Base-by-base conservation (phyloP, 2,797 vertebrate genomes). In the Microctenopoma steveboyesi region DNA sequence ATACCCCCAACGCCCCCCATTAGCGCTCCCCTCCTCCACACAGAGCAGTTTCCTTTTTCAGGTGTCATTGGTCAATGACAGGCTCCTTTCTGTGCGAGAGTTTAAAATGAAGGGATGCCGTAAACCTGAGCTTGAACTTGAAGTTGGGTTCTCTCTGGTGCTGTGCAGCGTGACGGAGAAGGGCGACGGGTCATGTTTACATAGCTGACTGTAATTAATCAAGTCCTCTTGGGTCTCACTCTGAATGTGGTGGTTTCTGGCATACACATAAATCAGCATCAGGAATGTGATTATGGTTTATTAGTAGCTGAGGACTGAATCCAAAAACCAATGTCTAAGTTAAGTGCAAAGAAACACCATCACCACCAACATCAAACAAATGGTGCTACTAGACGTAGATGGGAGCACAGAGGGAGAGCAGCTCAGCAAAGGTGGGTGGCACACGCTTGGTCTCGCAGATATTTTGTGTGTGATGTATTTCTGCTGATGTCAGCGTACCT, bases 401-500 rank as follows among this genome's bases (percentile, higher is more conserved):
- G 48, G 63, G 56, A 61, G 57, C 59, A 69, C 43, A 74, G 16
- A 67, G 59, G 56, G 49, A 60, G 57, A 64, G 22, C 72, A 70
- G 52, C 79, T 65, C 68, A 70, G 68, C 22, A 18, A 61, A 48
- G 37, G 57, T 81, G 80, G 78, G 76, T 75, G 82, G 81, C 22
- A 78, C 33, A 35, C 33, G 7, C 7, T 35, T 22, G 8, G 55
- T 74, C 74, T 79, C 70, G 67, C 72, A 72, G 73, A 83, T 74
- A 79, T 79, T 72, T 71, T 27, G 74, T 82, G 73, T 64, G 74
- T 78, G 81, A 86, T 85, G 74, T 71, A 73, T 85, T 88, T 88
- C 75, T 88, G 90, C 90, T 90, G 88, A 92, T 83, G 86, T 89
- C 69, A 87, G 90, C 90, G 75, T 86, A 84, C 76, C 77, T 86